These are phyloP conservation scores for Hirtodrosophila duncani DNA, from an alignment of 2,888 invertebrate genomes.

Conservation along the genomic window DNA sequence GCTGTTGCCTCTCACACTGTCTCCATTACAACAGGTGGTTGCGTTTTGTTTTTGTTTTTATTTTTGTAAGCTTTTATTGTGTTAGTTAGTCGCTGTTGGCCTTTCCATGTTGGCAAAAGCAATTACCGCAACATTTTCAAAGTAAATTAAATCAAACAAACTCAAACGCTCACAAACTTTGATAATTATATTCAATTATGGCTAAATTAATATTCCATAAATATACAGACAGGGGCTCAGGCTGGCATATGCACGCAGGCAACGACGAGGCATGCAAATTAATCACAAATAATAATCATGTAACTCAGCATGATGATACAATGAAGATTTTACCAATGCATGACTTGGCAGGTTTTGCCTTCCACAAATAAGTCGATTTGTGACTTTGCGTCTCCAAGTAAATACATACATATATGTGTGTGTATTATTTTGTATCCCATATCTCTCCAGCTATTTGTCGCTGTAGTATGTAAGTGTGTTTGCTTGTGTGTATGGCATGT, in stretches of 20 bases:
- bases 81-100: no score
- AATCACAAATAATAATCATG: conserved; percentile 9
- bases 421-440: neutral
- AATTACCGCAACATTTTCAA: conserved; percentile 17
- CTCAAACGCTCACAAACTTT: conserved; percentile 10
- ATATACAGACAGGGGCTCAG: conserved; percentile 6
- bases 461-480: neutral
- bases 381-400: conserved; percentile 4
- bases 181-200: conserved; percentile 27
- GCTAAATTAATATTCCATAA: conserved; percentile 15
- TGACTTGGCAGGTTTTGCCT: conserved; percentile 14
- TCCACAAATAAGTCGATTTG: neutral
- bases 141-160: conserved; percentile 11
- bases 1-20: neutral
- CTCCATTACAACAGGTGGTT: conserved; percentile 33
- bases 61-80: no score
- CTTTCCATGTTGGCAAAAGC: neutral
- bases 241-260: neutral
- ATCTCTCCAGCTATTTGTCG: no score
- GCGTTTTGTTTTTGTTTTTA: neutral
- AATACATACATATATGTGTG: neutral
- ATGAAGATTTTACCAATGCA: neutral
- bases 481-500: neutral
- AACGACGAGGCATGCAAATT: neutral
- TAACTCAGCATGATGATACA: conserved; percentile 10